phyloP scores from a whole-genome alignment of 2,888 invertebrate genomes.

The Gastrophysa polygoni region DNA sequence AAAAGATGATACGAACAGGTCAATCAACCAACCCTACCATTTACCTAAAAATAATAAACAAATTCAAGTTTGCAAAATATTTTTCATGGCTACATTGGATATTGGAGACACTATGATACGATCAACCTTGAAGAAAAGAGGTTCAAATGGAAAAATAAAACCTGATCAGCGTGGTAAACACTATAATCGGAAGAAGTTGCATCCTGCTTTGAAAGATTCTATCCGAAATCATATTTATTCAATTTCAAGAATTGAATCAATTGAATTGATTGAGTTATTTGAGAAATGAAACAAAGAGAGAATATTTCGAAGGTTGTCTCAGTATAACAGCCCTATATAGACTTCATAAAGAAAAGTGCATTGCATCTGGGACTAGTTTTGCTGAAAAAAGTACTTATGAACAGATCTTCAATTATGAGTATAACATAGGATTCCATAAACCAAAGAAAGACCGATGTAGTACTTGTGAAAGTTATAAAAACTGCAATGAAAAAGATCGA shows the following conservation, averaged over 20 bases:
- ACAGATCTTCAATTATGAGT: background rate
- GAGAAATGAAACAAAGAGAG: constrained; percentile 5
- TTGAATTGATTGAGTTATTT: no score
- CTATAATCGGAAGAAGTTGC: background rate
- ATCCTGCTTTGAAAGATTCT: background rate
- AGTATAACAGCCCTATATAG: background rate
- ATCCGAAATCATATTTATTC: constrained; percentile 9
- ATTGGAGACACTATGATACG: constrained; percentile 5
- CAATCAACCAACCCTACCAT: constrained; percentile 5
- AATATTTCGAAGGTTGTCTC: constrained; percentile 1
- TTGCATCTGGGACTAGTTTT: constrained; percentile 2
- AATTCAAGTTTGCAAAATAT: constrained; percentile 7
- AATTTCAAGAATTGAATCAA: constrained; percentile 3
- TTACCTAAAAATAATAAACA: constrained; percentile 4
- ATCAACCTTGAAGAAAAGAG: background rate
- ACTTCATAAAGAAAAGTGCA: background rate
- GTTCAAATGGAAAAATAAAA: constrained; percentile 5
- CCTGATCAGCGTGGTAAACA: constrained; percentile 11
- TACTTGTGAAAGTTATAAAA: constrained; percentile 3
- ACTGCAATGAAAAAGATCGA: background rate
- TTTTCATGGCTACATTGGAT: constrained; percentile 2
- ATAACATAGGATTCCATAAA: constrained; percentile 2
- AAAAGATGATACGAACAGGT: constrained; percentile 12
- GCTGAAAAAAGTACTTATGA: constrained; percentile 3
- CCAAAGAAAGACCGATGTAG: constrained; percentile 6